Evolutionary conservation across 1,140 invertebrate species (phyloP).

Genomic region (Drosophila nigrodunni): DNA sequence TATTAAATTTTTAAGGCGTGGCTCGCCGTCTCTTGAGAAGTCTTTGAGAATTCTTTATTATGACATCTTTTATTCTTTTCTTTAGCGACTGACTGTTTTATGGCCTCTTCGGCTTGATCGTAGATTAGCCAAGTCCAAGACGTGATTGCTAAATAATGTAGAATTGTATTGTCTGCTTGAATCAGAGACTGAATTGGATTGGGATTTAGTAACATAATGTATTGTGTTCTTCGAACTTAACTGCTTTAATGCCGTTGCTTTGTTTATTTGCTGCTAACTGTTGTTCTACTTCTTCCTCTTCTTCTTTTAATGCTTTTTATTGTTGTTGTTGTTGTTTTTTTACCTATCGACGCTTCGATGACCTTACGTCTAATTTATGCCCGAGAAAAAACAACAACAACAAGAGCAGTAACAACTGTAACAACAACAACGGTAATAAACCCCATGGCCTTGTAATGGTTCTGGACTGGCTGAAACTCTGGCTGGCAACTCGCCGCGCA

Average conservation of each 20-base stretch:
- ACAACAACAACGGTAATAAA: constrained; percentile 25
- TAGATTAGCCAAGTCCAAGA: constrained; percentile 20
- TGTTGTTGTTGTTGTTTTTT: constrained; percentile 24
- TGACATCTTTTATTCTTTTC: constrained; percentile 14
- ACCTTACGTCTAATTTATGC: constrained; percentile 56
- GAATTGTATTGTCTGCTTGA: constrained; percentile 2
- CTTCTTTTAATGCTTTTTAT: neutral
- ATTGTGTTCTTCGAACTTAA: constrained; percentile 38
- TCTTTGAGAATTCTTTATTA: constrained; percentile 20
- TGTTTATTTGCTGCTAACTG: constrained; percentile 46
- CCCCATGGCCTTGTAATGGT: constrained; percentile 41
- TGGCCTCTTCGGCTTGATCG: constrained; percentile 33
- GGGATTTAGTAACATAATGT: constrained; percentile 2
- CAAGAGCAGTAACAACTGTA: neutral
- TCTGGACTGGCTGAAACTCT: constrained; percentile 30
- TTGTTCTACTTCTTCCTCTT: constrained; percentile 27
- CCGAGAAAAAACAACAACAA: constrained; percentile 5
- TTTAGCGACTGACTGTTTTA: constrained; percentile 17
- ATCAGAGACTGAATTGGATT: constrained; percentile 2
- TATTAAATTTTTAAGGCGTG: constrained; percentile 24
- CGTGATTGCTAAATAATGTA: constrained; percentile 45
- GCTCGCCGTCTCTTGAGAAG: neutral
- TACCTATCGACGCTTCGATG: constrained; percentile 52
- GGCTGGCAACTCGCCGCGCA: constrained; percentile 16
- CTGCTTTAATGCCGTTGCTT: constrained; percentile 48